These are phyloP conservation scores for Polyommatus icarus DNA, from an alignment of 2,888 invertebrate species.

Conservation along the genomic window DNA sequence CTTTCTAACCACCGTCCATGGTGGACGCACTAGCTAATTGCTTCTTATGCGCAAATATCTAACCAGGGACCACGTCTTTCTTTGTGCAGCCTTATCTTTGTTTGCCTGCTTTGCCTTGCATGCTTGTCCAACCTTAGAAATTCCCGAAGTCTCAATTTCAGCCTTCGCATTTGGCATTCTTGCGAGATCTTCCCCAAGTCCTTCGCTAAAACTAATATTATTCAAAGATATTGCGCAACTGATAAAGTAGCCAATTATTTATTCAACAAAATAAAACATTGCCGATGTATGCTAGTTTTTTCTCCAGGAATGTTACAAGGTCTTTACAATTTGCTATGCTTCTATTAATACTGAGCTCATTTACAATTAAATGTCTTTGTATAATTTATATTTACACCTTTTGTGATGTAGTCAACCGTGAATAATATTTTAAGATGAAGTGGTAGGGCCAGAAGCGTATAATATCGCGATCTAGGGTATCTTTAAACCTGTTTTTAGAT, in stretches of 20 bases:
- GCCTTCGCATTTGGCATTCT: not conserved
- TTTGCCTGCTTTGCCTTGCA: not conserved
- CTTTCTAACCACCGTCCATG: conserved; percentile 47
- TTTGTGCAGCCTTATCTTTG: conserved; percentile 29
- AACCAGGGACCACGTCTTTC: conserved; percentile 35
- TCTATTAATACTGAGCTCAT: conserved; percentile 24
- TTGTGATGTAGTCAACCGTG: not conserved
- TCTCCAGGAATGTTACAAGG: conserved; percentile 15
- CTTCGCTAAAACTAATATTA: not conserved
- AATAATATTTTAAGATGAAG: not conserved
- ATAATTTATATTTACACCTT: conserved; percentile 25
- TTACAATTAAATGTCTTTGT: conserved; percentile 28
- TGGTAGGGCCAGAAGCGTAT: too few relatives aligned
- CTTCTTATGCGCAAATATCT: conserved; percentile 52
- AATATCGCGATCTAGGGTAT: too few relatives aligned
- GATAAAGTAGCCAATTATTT: not conserved
- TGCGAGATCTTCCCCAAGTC: not conserved
- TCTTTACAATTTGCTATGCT: conserved; percentile 25
- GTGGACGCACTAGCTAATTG: conserved; percentile 60
- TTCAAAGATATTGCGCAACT: not conserved
- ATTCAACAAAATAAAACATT: conserved; percentile 1
- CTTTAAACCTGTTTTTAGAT: too few relatives aligned
- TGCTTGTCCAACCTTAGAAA: not conserved
- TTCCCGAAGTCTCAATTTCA: not conserved
- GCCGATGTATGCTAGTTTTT: not conserved